Evolutionary conservation across 1,140 invertebrate genomes (phyloP).

Genomic region (Globodera ellingtonae): DNA sequence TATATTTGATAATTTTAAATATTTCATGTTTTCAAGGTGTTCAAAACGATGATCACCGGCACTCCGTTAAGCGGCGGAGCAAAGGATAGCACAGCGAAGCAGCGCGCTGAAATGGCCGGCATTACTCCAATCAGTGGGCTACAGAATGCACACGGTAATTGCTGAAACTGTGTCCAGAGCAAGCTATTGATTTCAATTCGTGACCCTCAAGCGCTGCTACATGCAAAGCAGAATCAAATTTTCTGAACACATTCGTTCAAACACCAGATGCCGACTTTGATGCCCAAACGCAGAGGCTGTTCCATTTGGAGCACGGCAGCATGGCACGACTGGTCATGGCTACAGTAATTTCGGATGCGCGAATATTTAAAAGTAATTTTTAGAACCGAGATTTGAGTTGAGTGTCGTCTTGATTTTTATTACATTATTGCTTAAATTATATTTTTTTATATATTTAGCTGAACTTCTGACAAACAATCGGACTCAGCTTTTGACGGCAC

Average conservation of each 20-base stretch:
- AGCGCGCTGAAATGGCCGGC: slow-evolving; percentile 45
- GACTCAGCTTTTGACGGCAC: slow-evolving; percentile 78
- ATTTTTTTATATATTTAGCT: slow-evolving; percentile 16
- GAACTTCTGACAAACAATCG: slow-evolving; percentile 83
- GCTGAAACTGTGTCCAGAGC: too few species aligned
- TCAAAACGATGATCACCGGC: slow-evolving; percentile 72
- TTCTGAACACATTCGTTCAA: too few species aligned
- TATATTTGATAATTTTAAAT: not conserved
- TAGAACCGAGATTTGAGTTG: too few species aligned
- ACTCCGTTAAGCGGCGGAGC: slow-evolving; percentile 52
- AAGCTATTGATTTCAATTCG: too few species aligned
- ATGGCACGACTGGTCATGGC: slow-evolving; percentile 69
- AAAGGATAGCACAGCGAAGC: slow-evolving; percentile 12
- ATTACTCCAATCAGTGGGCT: slow-evolving; percentile 81
- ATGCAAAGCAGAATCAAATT: too few species aligned
- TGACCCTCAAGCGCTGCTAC: too few species aligned
- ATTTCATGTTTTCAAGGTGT: slow-evolving; percentile 55
- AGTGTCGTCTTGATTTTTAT: too few species aligned
- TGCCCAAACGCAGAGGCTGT: slow-evolving; percentile 73
- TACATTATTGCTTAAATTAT: not conserved
- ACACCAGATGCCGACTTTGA: slow-evolving; percentile 81
- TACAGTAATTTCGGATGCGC: slow-evolving; percentile 67
- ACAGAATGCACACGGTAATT: slow-evolving; percentile 75
- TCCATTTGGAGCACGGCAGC: slow-evolving; percentile 61
- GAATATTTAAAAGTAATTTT: slow-evolving; percentile 46